Evolutionary conservation across 2,797 vertebrate species (phyloP).

Genomic region (Aeoliscus strigatus): DNA sequence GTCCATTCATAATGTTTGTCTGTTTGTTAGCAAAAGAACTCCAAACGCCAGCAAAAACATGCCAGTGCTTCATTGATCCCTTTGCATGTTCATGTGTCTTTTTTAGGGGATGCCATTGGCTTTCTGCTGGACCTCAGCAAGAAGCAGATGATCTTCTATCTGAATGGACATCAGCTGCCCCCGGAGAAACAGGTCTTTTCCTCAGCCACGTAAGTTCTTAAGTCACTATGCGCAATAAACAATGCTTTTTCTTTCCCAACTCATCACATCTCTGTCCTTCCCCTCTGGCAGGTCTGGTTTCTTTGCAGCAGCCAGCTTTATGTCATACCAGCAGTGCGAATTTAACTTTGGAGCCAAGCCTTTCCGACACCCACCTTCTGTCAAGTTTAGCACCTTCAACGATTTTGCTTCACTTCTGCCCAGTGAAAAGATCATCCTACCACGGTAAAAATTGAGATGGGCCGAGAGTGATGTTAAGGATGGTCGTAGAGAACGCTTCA

Average conservation of each 20-base stretch:
- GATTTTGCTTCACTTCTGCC: conserved; percentile 91
- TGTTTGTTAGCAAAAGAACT: too few species aligned
- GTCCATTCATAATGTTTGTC: too few species aligned
- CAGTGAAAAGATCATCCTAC: conserved; percentile 96
- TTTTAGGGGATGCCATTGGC: conserved; percentile 91
- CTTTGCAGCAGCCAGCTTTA: conserved; percentile 98
- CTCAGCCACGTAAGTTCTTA: conserved; percentile 86
- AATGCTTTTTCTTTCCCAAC: neutral
- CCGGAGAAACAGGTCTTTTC: conserved; percentile 98
- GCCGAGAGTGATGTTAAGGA: too few species aligned
- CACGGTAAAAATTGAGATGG: conserved; percentile 79
- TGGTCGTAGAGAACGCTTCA: too few species aligned
- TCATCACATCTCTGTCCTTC: neutral
- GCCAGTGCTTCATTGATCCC: too few species aligned
- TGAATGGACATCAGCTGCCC: conserved; percentile 95
- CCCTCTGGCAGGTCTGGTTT: conserved; percentile 84
- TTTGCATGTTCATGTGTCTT: conserved; percentile 1
- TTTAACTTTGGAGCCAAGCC: conserved; percentile 99
- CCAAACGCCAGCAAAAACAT: too few species aligned
- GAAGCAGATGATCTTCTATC: conserved; percentile 98
- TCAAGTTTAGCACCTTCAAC: conserved; percentile 98
- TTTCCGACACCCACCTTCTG: conserved; percentile 89
- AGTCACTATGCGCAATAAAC: too few species aligned
- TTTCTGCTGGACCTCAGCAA: conserved; percentile 96
- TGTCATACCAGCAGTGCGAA: conserved; percentile 99